Evolutionary conservation across 2,113 vertebrate species (phyloP).

Genomic region (Scomber scombrus): DNA sequence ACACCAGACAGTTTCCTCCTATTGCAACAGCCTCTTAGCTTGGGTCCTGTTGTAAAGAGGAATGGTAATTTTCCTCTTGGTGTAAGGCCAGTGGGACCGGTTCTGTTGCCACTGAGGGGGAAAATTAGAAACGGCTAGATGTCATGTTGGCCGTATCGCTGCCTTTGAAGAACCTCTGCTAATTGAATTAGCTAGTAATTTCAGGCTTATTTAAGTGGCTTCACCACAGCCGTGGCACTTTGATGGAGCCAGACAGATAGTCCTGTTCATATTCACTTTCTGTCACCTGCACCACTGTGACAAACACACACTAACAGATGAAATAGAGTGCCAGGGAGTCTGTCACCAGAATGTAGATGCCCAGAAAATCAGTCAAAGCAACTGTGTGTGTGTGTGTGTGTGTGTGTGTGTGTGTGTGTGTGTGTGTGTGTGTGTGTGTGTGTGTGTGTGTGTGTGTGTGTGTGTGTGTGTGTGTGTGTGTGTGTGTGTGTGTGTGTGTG

Average conservation of each 20-base stretch:
- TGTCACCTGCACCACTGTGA: conserved; percentile 35
- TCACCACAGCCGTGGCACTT: conserved; percentile 26
- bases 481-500: not conserved
- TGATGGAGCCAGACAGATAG: conserved; percentile 54
- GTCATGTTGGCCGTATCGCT: conserved; percentile 60
- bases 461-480: too few relatives aligned
- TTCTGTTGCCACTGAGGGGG: conserved; percentile 63
- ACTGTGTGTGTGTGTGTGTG: not conserved
- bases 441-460: too few relatives aligned
- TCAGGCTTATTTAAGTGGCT: conserved; percentile 71
- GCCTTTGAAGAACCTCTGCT: conserved; percentile 70
- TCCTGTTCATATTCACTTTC: conserved; percentile 41
- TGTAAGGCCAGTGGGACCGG: conserved; percentile 54
- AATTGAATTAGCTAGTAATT: conserved; percentile 78
- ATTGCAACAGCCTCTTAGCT: conserved; percentile 58
- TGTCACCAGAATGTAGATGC: conserved; percentile 53
- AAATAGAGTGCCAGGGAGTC: conserved; percentile 38
- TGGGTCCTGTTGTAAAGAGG: conserved; percentile 51
- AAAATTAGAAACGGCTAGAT: conserved; percentile 72
- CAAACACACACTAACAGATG: conserved; percentile 43
- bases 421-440: conserved; percentile 4
- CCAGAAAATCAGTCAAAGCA: conserved; percentile 29
- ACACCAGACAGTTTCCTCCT: conserved; percentile 42
- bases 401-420: conserved; percentile 8
- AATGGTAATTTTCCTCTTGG: conserved; percentile 63